Conservation (phyloP, 1,140 invertebrate genomes). For the Rhopalosiphum maidis region DNA sequence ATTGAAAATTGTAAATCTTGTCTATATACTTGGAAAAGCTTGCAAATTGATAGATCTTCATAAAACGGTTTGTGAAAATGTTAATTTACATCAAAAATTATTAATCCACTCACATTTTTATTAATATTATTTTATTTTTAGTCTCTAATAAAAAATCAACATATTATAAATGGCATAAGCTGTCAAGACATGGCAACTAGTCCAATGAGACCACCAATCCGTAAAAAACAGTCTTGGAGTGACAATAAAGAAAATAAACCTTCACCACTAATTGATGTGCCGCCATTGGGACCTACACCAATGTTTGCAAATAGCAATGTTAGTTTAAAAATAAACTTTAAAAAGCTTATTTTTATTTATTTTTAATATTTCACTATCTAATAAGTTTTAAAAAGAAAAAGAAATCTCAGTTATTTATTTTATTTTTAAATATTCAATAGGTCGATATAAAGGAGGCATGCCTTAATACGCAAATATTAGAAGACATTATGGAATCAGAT, state of each 20-base stretch:
- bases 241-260: slow-evolving; percentile 49
- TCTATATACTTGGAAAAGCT: slow-evolving; percentile 87
- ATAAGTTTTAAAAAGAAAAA: neutral
- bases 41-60: slow-evolving; percentile 83
- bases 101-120: neutral
- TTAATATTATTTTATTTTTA: slow-evolving; percentile 22
- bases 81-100: neutral
- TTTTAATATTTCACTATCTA: neutral
- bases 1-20: slow-evolving; percentile 83
- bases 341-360: neutral
- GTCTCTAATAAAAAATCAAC: slow-evolving; percentile 44
- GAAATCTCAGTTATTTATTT: neutral
- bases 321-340: neutral
- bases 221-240: slow-evolving; percentile 19
- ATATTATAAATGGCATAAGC: slow-evolving; percentile 37
- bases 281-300: slow-evolving; percentile 22
- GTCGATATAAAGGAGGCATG: slow-evolving; percentile 48
- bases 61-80: slow-evolving; percentile 59
- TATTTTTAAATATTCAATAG: neutral
- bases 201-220: slow-evolving; percentile 39
- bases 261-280: slow-evolving; percentile 40
- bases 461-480: slow-evolving; percentile 37
- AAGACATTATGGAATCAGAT: slow-evolving; percentile 40
- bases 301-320: slow-evolving; percentile 54
- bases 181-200: slow-evolving; percentile 53